Base-by-base conservation (phyloP, 2,888 invertebrate species). In the Troides helena region DNA sequence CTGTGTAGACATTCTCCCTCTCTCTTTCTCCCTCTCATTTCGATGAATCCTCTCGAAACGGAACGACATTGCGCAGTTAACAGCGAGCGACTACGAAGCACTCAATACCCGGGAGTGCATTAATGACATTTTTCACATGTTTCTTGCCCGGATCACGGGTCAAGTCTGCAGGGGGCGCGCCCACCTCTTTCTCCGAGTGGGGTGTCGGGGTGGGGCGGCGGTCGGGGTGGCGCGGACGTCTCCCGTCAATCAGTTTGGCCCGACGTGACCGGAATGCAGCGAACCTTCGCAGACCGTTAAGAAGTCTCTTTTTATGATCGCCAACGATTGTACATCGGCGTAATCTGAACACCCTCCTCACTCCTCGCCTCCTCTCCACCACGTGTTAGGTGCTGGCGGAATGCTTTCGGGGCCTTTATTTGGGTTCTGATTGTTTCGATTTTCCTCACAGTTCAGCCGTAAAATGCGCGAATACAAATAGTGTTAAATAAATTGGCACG, bases 71-170 rank as follows among this genome's bases (percentile, higher is more conserved):
- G 39, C 39, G 14, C 21, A 62, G 25, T 53, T 56, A 60, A 56
- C 58, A 66, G 59, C 68, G 64, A 58, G 62, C 62, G 65, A 72
- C 73, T 69, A 75, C 76, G 74, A 71, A 73, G 75, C 76, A 75
- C 74, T 78, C 77, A 74, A 75, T 71, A 71, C 79, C 79, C 80
- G 78, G 81, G 81, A 87, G 86, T 91, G 90, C 90, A 91, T 90
- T 90, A 90, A 90, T 90, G 90, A 88, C 90, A 91, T 90, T 91
- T 90, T 90, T 90, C 91, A 88, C 90, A 89, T 90, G 89, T 87
- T 90, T 85, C 89, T 86, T 82, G 80, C 82, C 77, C 77, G 80
- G 83, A 82, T 85, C 86, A 81, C 86, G 85, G 90, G 90, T 91
- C 90, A 89, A 87, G 85, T 81, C 79, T 73, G 78, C 72, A 72